Percentiles rank a stretch among this genome's conserved stretches.
phyloP scores from a whole-genome alignment of 1,140 invertebrate genomes.

The Drosophila ficusphila region DNA sequence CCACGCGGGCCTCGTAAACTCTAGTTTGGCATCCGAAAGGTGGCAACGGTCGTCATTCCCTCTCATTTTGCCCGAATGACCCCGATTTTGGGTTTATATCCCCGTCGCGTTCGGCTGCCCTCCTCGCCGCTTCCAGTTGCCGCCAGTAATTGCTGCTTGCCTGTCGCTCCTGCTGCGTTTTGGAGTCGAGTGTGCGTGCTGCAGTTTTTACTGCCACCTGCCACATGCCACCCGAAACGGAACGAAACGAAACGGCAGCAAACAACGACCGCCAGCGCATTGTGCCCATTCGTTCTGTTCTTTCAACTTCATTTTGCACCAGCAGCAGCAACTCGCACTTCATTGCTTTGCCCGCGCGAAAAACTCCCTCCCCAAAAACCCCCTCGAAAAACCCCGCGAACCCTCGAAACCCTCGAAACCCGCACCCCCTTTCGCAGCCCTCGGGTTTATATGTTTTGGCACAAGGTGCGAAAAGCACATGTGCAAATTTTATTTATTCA shows the following conservation, averaged over 20 bases:
- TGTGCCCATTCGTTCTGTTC: conserved; percentile 65
- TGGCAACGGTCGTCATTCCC: conserved; percentile 3
- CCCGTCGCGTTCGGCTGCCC: conserved; percentile 9
- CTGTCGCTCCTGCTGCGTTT: conserved; percentile 43
- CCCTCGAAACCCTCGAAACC: conserved; percentile 25
- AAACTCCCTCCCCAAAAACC: neutral
- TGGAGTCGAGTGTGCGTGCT: conserved; percentile 69
- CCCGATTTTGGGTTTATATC: conserved; percentile 78
- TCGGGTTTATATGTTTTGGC: conserved; percentile 66
- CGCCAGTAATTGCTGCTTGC: conserved; percentile 39
- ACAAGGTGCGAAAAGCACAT: conserved; percentile 76
- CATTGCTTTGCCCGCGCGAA: conserved; percentile 39
- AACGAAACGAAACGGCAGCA: conserved; percentile 36
- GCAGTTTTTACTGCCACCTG: conserved; percentile 75
- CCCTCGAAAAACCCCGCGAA: conserved; percentile 16
- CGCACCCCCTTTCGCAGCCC: conserved; percentile 25
- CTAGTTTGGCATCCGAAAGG: conserved; percentile 28
- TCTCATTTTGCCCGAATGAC: conserved; percentile 55
- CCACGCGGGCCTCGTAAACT: conserved; percentile 38
- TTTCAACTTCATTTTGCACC: conserved; percentile 69
- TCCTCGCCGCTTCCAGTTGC: conserved; percentile 14
- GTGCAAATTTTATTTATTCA: conserved; percentile 82
- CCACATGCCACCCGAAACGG: too few species aligned
- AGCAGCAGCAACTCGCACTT: conserved; percentile 66
- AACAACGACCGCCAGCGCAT: conserved; percentile 52